These are phyloP conservation scores for zebrafish (Danio rerio) DNA, from an alignment of 2,113 vertebrate genomes.

Conservation along the genomic window GRCz12tu NC_133186.1:35735001-35735500, in stretches of 20 bases:
- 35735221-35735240: conserved; percentile 47
- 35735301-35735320: conserved; percentile 1
- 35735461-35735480: too few relatives aligned
- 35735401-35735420: too few relatives aligned
- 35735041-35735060: conserved; percentile 40
- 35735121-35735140: conserved; percentile 39
- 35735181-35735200: conserved; percentile 42
- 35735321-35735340: not conserved
- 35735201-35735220: conserved; percentile 39
- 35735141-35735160: conserved; percentile 52
- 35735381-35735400: too few relatives aligned
- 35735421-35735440: too few relatives aligned
- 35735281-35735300: conserved; percentile 34
- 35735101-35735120: conserved; percentile 36
- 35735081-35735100: conserved; percentile 27
- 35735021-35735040: conserved; percentile 2
- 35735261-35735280: conserved; percentile 44
- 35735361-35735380: not conserved
- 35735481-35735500: too few relatives aligned
- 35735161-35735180: conserved; percentile 53
- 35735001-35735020: not conserved
- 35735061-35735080: conserved; percentile 37
- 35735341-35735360: not conserved
- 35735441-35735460: too few relatives aligned
- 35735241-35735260: conserved; percentile 42